Conservation (phyloP, 2,113 vertebrate species). For the Crotalus helleri region DNA sequence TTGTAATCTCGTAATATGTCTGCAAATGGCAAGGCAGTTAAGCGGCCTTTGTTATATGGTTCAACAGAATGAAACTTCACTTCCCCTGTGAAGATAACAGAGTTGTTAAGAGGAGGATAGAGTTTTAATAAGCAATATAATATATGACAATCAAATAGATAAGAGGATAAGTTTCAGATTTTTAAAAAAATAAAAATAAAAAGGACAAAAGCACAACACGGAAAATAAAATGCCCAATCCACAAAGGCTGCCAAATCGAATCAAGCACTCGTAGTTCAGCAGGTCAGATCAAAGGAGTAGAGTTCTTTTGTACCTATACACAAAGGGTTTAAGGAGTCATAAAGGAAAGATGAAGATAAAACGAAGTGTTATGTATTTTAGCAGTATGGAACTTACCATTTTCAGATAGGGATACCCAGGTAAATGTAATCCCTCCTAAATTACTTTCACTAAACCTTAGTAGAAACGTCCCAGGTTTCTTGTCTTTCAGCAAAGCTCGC, state of each 20-base stretch:
- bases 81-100: slow-evolving; percentile 72
- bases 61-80: slow-evolving; percentile 91
- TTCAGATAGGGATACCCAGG: slow-evolving; percentile 89
- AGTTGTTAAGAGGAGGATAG: neutral
- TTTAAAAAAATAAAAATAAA: neutral
- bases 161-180: neutral
- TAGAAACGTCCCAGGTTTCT: slow-evolving; percentile 88
- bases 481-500: slow-evolving; percentile 85
- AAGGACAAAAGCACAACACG: neutral
- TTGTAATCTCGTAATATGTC: slow-evolving; percentile 96
- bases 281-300: neutral
- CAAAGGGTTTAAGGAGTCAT: neutral
- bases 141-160: neutral
- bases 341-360: too few relatives aligned
- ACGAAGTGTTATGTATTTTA: neutral
- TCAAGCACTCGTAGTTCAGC: neutral
- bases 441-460: slow-evolving; percentile 96
- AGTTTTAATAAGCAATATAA: neutral
- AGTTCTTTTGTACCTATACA: neutral
- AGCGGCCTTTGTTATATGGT: slow-evolving; percentile 90
- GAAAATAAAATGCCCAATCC: neutral
- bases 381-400: slow-evolving; percentile 71
- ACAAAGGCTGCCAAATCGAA: neutral
- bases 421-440: slow-evolving; percentile 95
- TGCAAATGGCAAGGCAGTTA: slow-evolving; percentile 87